phyloP scores from a whole-genome alignment of 2,113 vertebrate genomes.

The Protomyctophum bolini region DNA sequence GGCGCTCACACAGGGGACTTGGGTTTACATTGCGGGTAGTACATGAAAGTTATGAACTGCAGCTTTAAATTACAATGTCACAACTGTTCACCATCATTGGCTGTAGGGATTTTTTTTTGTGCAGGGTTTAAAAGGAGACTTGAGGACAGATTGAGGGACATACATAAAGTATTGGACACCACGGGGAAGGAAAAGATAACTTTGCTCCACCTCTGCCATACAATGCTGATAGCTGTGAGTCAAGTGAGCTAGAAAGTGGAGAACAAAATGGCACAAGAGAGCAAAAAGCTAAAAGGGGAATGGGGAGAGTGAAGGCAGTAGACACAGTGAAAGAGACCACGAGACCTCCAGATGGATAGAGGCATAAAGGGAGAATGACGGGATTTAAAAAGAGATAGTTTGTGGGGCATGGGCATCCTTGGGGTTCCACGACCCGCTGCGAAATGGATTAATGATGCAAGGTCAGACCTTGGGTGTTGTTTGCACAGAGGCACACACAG shows the following conservation, averaged over 20 bases:
- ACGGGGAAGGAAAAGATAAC: too few species aligned
- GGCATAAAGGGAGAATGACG: constrained; percentile 23
- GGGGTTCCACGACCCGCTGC: constrained; percentile 23
- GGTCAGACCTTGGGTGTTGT: constrained; percentile 51
- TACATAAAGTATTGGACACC: too few species aligned
- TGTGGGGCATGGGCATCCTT: constrained; percentile 29
- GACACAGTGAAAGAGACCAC: constrained; percentile 14
- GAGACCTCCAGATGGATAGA: constrained; percentile 34
- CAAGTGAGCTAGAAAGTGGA: constrained; percentile 18
- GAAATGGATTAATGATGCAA: constrained; percentile 53
- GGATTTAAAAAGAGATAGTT: constrained; percentile 29
- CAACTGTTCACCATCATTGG: too few species aligned
- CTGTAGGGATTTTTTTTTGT: too few species aligned
- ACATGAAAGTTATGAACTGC: too few species aligned
- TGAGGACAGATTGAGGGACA: too few species aligned
- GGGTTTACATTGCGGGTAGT: too few species aligned
- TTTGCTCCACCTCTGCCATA: constrained; percentile 12
- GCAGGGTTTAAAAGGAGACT: too few species aligned
- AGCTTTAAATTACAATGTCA: too few species aligned
- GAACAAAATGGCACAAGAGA: constrained; percentile 27
- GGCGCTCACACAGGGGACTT: too few species aligned
- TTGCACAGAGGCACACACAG: constrained; percentile 51
- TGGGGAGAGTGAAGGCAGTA: constrained; percentile 20
- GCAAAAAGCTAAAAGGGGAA: constrained; percentile 11
- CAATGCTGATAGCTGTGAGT: constrained; percentile 48